Percentiles rank a stretch among this genome's conserved stretches.
These are phyloP conservation scores for Heliconius ethilla DNA, from an alignment of 2,888 invertebrate genomes.

Conservation along the genomic window DNA sequence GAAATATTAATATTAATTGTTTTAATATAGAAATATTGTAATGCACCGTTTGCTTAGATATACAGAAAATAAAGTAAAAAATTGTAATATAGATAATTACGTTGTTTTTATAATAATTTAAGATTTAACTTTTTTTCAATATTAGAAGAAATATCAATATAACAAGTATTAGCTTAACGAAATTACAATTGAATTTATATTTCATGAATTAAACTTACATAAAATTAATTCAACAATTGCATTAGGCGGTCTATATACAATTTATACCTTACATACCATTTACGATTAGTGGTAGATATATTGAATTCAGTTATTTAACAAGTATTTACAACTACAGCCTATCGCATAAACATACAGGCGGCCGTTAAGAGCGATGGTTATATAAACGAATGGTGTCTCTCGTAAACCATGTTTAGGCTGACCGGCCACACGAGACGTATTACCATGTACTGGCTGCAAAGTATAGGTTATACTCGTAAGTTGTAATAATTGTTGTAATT, in stretches of 20 bases:
- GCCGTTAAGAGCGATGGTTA: constrained; percentile 67
- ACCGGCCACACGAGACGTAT: constrained; percentile 17
- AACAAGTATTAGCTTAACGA: neutral
- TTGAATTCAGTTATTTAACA: constrained; percentile 61
- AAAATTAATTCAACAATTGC: neutral
- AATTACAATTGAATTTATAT: neutral
- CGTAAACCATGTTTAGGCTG: constrained; percentile 44
- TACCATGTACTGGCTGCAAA: neutral
- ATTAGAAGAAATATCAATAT: too few relatives aligned
- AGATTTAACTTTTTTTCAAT: too few relatives aligned
- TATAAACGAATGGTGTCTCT: constrained; percentile 64
- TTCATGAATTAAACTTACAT: neutral
- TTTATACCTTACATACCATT: constrained; percentile 47
- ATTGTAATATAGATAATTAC: too few relatives aligned
- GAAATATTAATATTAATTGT: neutral
- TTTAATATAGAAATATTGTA: neutral
- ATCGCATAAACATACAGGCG: constrained; percentile 65
- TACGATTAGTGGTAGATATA: constrained; percentile 53
- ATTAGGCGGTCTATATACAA: constrained; percentile 15
- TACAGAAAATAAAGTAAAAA: neutral
- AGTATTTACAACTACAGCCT: constrained; percentile 65
- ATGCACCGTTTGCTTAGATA: neutral
- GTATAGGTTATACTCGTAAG: neutral
- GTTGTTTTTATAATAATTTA: too few relatives aligned
- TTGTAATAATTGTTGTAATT: neutral